Evolutionary conservation across 2,888 invertebrate genomes (phyloP).

Genomic region (Archips xylosteana): DNA sequence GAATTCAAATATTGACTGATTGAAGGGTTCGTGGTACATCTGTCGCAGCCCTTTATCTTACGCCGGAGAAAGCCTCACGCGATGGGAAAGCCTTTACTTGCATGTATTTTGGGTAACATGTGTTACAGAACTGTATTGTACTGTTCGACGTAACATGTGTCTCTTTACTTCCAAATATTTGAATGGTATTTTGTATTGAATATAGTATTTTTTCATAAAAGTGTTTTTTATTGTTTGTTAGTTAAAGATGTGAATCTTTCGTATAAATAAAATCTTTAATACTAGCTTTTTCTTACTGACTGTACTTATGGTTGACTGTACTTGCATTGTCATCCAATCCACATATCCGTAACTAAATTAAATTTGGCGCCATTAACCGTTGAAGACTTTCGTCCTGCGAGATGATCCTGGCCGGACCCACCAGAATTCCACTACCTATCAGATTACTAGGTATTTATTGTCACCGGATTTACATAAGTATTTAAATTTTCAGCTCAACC

Average conservation of each 20-base stretch:
- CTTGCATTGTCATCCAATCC: no score
- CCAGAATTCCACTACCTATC: no score
- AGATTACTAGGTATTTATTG: no score
- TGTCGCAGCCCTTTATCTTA: constrained; percentile 66
- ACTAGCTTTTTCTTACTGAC: no score
- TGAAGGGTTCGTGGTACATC: constrained; percentile 81
- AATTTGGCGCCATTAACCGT: no score
- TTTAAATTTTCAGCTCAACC: no score
- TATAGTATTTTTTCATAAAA: constrained; percentile 1
- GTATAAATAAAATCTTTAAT: neutral
- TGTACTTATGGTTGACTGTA: no score
- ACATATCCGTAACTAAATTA: no score
- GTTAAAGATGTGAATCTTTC: neutral
- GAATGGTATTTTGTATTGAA: constrained; percentile 15
- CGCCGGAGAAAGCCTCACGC: constrained; percentile 68
- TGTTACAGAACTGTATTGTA: constrained; percentile 62
- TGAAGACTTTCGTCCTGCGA: no score
- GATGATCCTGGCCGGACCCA: no score
- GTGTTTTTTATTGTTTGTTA: neutral
- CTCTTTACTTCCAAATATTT: constrained; percentile 37
- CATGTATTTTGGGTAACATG: constrained; percentile 62
- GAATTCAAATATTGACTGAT: constrained; percentile 84
- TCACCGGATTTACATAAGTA: no score
- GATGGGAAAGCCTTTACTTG: constrained; percentile 53
- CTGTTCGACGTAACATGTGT: constrained; percentile 54